Evolutionary conservation across 2,797 vertebrate genomes (phyloP).

Genomic region (Etheostoma perlongum): DNA sequence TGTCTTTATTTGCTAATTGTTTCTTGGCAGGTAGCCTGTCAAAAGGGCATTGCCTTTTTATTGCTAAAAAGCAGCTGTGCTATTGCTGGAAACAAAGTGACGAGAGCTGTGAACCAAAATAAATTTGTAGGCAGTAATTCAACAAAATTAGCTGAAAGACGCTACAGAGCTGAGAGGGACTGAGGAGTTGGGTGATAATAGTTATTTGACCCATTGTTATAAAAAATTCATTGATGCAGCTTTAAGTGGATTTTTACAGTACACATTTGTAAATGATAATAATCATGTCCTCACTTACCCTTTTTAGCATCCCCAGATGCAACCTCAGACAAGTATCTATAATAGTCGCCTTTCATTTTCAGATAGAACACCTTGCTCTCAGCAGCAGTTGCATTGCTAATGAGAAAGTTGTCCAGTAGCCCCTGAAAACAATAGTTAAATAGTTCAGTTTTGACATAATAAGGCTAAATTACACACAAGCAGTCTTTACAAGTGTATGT

Average conservation of each 20-base stretch:
- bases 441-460: conserved; percentile 2
- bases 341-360: conserved; percentile 99
- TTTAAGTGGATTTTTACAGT: not conserved
- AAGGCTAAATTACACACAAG: not conserved
- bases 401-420: conserved; percentile 95
- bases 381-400: conserved; percentile 90
- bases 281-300: conserved; percentile 84
- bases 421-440: conserved; percentile 79
- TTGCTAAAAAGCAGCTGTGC: not conserved
- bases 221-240: not conserved
- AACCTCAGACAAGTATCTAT: conserved; percentile 99
- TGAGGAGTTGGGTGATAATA: not conserved
- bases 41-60: not conserved
- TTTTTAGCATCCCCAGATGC: conserved; percentile 94
- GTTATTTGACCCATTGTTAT: not conserved
- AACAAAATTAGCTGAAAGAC: not conserved
- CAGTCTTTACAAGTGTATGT: not conserved
- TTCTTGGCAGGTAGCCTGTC: not conserved
- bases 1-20: not conserved
- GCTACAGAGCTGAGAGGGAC: not conserved
- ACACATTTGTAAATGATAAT: not conserved
- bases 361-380: conserved; percentile 99
- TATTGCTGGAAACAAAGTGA: conserved; percentile 6
- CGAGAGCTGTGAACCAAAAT: not conserved
- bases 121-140: not conserved